Base-by-base conservation (phyloP, 2,113 vertebrate genomes). In the Blennius ocellaris region DNA sequence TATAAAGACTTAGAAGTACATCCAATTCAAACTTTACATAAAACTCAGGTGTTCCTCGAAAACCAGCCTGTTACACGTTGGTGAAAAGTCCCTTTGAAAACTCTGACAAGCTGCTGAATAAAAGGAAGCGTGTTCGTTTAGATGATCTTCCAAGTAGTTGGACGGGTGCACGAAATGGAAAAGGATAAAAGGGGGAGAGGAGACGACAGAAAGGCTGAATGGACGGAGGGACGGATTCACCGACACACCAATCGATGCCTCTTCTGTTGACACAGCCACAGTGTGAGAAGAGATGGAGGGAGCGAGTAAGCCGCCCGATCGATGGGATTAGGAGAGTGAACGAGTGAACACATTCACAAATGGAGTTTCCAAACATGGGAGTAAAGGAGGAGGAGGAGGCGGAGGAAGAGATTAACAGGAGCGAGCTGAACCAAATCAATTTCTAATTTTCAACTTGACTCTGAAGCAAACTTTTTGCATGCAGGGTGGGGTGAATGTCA, bases 361-460 rank as follows among this genome's bases (percentile, higher is more conserved):
- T 58, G 62, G 64, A 64, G 63, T 80, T 78, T 73, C 58, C 70
- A 59, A 9, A 78, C 56, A 67, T 55, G 11, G 50, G 1, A 52
- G 60, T 8, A 12, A 44, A 63, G 48, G 63, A 61, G 36, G 1
- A 64, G 14, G 62, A 47, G 37, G 59, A 36, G 66, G 63, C 10
- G 52, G 15, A 38, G 39, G 17, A 39, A 16, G 52, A 52, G 71
- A 86, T 82, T 70, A 81, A 59, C 41, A 9, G 11, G 40, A 80
- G 65, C 40, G 37, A 58, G 73, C 48, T 73, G 73, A 71, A 57
- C 51, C 47, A 76, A 85, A 87, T 87, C 75, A 48, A 83, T 86
- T 87, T 84, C 72, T 79, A 66, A 82, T 86, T 84, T 88, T 82
- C 64, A 62, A 39, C 63, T 73, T 39, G 10, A 69, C 64, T 71